These are phyloP conservation scores for Corvus cornix DNA, from an alignment of 2,113 vertebrate species.

Conservation along the genomic window DNA sequence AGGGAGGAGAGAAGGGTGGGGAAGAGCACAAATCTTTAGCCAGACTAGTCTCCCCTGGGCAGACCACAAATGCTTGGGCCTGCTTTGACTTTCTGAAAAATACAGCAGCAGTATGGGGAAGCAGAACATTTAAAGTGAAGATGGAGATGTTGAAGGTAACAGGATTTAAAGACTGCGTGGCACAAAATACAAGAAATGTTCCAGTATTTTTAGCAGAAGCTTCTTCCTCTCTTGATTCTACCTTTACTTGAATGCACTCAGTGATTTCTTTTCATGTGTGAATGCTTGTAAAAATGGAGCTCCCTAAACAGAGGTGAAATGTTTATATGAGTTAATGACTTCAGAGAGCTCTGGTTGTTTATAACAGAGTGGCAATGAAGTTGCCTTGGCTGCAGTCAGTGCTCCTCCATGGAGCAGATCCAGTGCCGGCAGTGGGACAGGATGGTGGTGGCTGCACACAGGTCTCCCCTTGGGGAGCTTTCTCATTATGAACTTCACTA, in stretches of 20 bases:
- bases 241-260: neutral
- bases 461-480: neutral
- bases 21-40: neutral
- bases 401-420: neutral
- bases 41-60: neutral
- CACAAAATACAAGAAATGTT: neutral
- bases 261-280: constrained; percentile 18
- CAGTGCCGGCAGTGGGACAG: neutral
- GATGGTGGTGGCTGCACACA: fast-evolving
- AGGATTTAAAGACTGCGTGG: neutral
- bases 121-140: neutral
- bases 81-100: neutral
- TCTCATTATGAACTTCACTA: fast-evolving
- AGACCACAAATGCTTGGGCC: neutral
- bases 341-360: neutral
- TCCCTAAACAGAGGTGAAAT: neutral
- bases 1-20: neutral
- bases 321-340: neutral
- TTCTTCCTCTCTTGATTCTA: neutral
- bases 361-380: neutral
- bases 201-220: neutral
- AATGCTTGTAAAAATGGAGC: neutral
- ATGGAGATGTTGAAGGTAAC: neutral
- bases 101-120: neutral
- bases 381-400: neutral